Conservation (phyloP, 1,140 invertebrate genomes). For the Tetraneura akinire region DNA sequence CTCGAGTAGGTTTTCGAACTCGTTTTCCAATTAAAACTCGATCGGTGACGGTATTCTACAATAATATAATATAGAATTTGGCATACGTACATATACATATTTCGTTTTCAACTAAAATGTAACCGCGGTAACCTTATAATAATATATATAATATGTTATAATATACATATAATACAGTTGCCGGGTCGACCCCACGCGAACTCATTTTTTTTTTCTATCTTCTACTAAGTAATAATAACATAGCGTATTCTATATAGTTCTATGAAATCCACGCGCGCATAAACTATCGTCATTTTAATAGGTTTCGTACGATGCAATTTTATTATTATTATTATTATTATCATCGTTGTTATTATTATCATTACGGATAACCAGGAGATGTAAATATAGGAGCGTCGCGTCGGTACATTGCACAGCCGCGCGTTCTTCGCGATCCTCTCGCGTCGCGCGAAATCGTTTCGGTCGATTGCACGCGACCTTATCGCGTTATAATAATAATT, state of each 20-base stretch:
- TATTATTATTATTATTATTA: neutral
- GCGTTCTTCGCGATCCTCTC: neutral
- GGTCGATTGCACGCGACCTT: conserved; percentile 11
- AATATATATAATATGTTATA: no score
- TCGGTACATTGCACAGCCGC: neutral
- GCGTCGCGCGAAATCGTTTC: conserved; percentile 29
- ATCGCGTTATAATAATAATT: neutral
- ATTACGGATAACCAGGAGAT: no score
- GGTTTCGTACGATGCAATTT: neutral
- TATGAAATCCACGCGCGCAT: neutral
- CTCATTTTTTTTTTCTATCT: neutral
- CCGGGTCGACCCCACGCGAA: no score
- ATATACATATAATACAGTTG: no score
- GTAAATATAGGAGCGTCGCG: neutral
- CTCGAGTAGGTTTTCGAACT: conserved; percentile 13
- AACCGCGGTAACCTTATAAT: no score
- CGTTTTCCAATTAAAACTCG: conserved; percentile 26
- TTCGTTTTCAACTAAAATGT: neutral
- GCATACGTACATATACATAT: neutral
- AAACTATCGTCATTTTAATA: neutral
- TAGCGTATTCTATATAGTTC: no score
- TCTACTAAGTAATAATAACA: no score
- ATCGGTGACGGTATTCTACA: neutral
- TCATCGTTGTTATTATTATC: neutral
- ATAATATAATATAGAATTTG: neutral